Evolutionary conservation across 92 coral and sea anemone genomes (phyloP), one percentile per base, ranked within the genome.

Genomic region (Actinostola sp.): DNA sequence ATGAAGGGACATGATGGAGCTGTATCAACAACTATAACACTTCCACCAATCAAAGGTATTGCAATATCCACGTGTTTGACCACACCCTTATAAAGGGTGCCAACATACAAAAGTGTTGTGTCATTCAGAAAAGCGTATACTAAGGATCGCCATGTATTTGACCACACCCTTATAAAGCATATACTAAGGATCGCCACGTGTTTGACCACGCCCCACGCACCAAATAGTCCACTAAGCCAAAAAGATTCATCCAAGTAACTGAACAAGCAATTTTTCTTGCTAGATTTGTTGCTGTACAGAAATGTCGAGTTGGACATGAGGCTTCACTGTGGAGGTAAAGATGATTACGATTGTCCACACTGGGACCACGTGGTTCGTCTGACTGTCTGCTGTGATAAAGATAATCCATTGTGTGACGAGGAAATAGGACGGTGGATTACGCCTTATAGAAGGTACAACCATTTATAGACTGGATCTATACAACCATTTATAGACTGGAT

Each of bases 321-420:
- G 0, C 92, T 94, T 60, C 87, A 77, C 62, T 94, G 98, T 60
- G 84, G 84, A 20, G 90, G 91, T 23, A 63, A 76, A 28, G 83
- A 76, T 34, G 98, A 94, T 71, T 88, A 87, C 23, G 90, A 93
- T 59, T 94, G 98, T 64, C 98, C 98, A 11, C 98, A 84, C 48
- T 94, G 98, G 98, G 98, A 94, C 69, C 98, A 94, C 80, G 88
- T 94, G 83, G 90, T 92, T 3, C 90, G 86, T 38, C 77, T 94
- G 36, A 92, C 97, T 19, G 84, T 88, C 30, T 94, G 98, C 66
- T 94, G 98, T 50, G 77, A 92, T 38, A 88, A 92, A 58, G 52
- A 63, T 26, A 85, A 67, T 43, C 45, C 73, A 9, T 87, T 94
- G 25, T 94, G 98, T 75, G 95, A 92, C 3, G 92, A 84, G 87